phyloP scores from a whole-genome alignment of 2,888 invertebrate species.

The Melanostoma mellinum region DNA sequence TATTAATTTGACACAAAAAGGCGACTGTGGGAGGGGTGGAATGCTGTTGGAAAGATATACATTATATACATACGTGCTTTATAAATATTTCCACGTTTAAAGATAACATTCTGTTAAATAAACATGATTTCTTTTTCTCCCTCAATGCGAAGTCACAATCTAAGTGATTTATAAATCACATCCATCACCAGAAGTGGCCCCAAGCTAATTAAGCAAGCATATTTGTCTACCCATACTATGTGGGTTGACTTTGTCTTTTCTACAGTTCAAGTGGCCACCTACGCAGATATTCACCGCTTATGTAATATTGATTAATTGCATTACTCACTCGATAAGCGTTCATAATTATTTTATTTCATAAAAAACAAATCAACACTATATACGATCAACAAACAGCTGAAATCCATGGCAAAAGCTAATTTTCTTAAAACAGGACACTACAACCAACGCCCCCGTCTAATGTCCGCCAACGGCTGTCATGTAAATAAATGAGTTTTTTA shows the following conservation, averaged over 20 bases:
- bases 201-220: slow-evolving; percentile 58
- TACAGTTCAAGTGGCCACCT: slow-evolving; percentile 28
- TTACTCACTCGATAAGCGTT: slow-evolving; percentile 18
- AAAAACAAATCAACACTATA: neutral
- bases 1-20: slow-evolving; percentile 68
- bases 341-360: slow-evolving; percentile 36
- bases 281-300: neutral
- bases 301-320: too few species aligned
- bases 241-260: neutral
- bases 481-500: slow-evolving; percentile 62
- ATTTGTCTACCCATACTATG: slow-evolving; percentile 47
- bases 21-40: neutral
- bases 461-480: slow-evolving; percentile 24
- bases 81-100: slow-evolving; percentile 42
- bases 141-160: neutral
- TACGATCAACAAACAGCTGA: neutral
- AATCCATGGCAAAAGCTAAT: slow-evolving; percentile 47
- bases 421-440: slow-evolving; percentile 19
- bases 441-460: neutral
- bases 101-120: neutral
- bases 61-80: neutral
- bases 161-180: slow-evolving; percentile 49
- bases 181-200: slow-evolving; percentile 28
- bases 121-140: slow-evolving; percentile 25
- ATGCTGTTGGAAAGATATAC: neutral